phyloP scores from a whole-genome alignment of 2,113 vertebrate genomes.

The Vireo altiloquus region DNA sequence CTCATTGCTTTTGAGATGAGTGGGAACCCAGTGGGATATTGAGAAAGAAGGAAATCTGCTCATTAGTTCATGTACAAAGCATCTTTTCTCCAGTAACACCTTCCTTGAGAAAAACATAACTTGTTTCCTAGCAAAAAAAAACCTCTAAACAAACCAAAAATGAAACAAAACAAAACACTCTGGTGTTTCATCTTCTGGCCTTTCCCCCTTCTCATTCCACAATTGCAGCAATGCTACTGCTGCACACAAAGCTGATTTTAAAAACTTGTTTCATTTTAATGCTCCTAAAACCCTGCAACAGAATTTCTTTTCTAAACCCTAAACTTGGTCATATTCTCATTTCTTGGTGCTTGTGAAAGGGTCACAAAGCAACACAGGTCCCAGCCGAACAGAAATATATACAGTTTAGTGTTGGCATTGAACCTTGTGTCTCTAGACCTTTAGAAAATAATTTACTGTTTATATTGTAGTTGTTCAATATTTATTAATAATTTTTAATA shows the following conservation, averaged over 20 bases:
- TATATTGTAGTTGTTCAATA: background rate
- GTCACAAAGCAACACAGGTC: background rate
- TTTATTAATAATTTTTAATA: background rate
- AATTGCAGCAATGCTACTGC: background rate
- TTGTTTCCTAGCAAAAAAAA: background rate
- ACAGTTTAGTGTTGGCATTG: background rate
- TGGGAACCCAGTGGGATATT: rapidly evolving
- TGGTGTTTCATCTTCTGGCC: background rate
- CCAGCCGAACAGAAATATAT: background rate
- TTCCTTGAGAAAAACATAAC: background rate
- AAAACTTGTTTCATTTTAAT: background rate
- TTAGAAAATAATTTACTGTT: background rate
- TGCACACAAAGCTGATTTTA: background rate
- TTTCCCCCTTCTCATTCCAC: background rate
- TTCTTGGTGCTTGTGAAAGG: background rate
- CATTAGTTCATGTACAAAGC: background rate
- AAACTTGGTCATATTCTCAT: background rate
- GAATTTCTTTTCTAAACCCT: background rate
- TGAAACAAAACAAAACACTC: background rate
- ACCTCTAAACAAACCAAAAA: background rate
- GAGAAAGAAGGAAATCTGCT: background rate
- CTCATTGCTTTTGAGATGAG: background rate
- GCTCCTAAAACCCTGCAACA: background rate
- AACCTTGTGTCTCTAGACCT: background rate
- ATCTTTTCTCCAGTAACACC: background rate